Evolutionary conservation across 2,888 invertebrate genomes (phyloP), one percentile per base, ranked within the genome.

Genomic region (Osmoderma eremita): DNA sequence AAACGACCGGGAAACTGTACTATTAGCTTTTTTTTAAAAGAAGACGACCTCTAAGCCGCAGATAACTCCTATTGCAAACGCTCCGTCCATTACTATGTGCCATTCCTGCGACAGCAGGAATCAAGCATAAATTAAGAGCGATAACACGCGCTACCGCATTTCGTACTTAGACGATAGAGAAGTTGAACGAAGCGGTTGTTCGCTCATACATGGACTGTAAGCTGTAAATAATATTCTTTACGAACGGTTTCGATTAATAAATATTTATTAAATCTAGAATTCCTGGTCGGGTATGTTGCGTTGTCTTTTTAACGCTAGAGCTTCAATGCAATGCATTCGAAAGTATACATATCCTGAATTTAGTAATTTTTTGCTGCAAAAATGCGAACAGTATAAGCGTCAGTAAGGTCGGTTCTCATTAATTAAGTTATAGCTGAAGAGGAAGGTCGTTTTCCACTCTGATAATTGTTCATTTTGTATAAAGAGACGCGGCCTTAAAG

Each of bases 271-370:
- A 58, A 45, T 42, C 24, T 58, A 42, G 45, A 45, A 58, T 58
- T 58, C 58, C 58, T 58, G 15, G 24, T 58, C 42, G 42, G 13
- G 22, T 15, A 42, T 20, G 30, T 30, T 30, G 41, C 50, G 22
- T 51, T n/a, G n/a, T n/a, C n/a, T n/a, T 63, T 63, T 63, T 63
- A 30, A 30, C 8, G 5, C 15, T 36, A 2, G 15, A 38, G 39
- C 13, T 48, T 51, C 63, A 63, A 63, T 50, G 63, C 50, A 38
- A 49, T n/a, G 20, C 42, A 22, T 65, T 74, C 69, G 74, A 74
- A 74, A 74, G 74, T 74, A 72, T n/a, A n/a, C n/a, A n/a, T 74
- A 74, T 74, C 74, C 73, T 72, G 73, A 74, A 73, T 74, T 74
- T 74, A 72, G 74, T 72, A 73, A 73, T 72, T 73, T 73, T 69